These are phyloP conservation scores for Scaptomyza flava DNA, from an alignment of 2,888 invertebrate species.

Conservation along the genomic window DNA sequence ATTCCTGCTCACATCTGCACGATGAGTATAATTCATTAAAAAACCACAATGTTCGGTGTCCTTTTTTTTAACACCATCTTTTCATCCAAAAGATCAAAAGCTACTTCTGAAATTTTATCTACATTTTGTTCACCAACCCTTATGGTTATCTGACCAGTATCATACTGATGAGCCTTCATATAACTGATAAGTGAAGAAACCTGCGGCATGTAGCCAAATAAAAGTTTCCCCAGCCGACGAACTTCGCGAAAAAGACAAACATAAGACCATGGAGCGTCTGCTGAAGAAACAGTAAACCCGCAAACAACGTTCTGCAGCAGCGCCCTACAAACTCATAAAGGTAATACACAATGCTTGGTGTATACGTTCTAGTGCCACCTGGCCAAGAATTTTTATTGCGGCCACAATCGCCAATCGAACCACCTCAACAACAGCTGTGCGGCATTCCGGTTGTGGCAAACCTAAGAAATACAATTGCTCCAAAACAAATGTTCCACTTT, in stretches of 20 bases:
- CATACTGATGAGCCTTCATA: conserved; percentile 15
- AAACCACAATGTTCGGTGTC: conserved; percentile 32
- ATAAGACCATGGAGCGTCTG: conserved; percentile 96
- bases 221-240: conserved; percentile 90
- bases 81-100: conserved; percentile 19
- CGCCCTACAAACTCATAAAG: conserved; percentile 87
- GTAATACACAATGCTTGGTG: conserved; percentile 88
- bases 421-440: conserved; percentile 87
- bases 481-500: conserved; percentile 92
- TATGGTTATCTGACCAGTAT: conserved; percentile 22
- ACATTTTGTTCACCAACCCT: neutral
- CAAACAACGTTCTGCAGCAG: conserved; percentile 85
- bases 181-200: conserved; percentile 21
- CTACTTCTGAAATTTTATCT: conserved; percentile 25
- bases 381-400: conserved; percentile 89
- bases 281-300: conserved; percentile 94
- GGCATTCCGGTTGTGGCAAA: conserved; percentile 90
- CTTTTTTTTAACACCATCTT: neutral
- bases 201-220: conserved; percentile 64
- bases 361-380: conserved; percentile 89
- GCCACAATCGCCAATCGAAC: conserved; percentile 85
- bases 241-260: conserved; percentile 97
- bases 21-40: conserved; percentile 25
- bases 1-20: neutral
- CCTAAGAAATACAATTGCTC: conserved; percentile 94